Conservation (phyloP, 2,797 vertebrate species). For the Morelia viridis region DNA sequence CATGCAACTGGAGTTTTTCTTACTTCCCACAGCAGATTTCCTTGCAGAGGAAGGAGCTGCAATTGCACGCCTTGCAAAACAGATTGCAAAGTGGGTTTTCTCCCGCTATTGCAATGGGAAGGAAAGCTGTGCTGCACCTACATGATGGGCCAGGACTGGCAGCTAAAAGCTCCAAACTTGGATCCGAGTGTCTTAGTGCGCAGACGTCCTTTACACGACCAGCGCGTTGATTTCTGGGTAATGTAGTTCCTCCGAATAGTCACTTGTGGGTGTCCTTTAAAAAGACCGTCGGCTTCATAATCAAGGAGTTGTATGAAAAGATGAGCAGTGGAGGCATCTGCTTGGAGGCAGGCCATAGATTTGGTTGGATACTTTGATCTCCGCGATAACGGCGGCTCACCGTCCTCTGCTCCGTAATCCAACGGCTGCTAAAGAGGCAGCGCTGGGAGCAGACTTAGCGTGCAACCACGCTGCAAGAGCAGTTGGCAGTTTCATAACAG, state of each 20-base stretch:
- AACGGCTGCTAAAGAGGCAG: not conserved
- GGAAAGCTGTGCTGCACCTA: slow-evolving; percentile 87
- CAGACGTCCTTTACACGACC: slow-evolving; percentile 81
- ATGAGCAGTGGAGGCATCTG: not conserved
- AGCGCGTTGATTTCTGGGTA: slow-evolving; percentile 75
- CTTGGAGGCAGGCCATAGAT: not conserved
- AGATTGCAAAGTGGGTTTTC: slow-evolving; percentile 69
- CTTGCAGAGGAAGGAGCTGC: slow-evolving; percentile 71
- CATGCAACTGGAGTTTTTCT: slow-evolving; percentile 85
- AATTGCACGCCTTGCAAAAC: slow-evolving; percentile 79
- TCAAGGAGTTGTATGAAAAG: not conserved
- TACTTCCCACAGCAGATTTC: slow-evolving; percentile 77
- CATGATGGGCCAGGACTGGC: slow-evolving; percentile 94
- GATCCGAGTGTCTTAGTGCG: slow-evolving; percentile 81
- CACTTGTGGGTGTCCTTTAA: slow-evolving; percentile 48
- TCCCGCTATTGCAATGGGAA: slow-evolving; percentile 69
- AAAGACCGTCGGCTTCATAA: slow-evolving; percentile 41
- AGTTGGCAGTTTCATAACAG: slow-evolving; percentile 4
- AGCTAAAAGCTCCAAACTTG: slow-evolving; percentile 91
- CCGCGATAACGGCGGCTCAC: not conserved
- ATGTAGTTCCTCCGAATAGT: slow-evolving; percentile 72
- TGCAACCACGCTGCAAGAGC: not conserved
- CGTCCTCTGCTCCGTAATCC: not conserved
- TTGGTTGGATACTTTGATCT: not conserved
- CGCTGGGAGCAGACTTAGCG: not conserved